A percentile compares a stretch with the other conserved stretches of the same genome.
Conservation (phyloP, 1,140 invertebrate genomes). For the Micrasema longulum region DNA sequence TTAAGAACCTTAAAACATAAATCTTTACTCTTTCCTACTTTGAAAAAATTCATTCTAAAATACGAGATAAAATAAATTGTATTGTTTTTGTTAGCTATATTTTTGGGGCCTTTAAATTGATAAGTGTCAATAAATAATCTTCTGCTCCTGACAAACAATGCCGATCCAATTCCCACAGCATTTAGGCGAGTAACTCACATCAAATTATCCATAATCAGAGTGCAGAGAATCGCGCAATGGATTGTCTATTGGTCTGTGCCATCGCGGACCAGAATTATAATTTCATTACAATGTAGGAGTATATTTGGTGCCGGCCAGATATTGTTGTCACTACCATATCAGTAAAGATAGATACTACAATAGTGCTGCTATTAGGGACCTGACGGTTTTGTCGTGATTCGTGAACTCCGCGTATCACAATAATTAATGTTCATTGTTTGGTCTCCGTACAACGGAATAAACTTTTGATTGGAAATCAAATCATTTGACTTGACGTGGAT, state of each 20-base stretch:
- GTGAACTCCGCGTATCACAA: constrained; percentile 2
- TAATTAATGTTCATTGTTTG: too few relatives aligned
- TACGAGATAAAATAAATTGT: too few relatives aligned
- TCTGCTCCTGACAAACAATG: background rate
- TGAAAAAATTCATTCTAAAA: too few relatives aligned
- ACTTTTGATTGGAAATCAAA: too few relatives aligned
- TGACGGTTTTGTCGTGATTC: constrained; percentile 38
- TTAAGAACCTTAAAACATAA: too few relatives aligned
- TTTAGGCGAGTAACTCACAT: too few relatives aligned
- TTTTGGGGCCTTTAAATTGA: too few relatives aligned
- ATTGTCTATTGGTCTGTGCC: background rate
- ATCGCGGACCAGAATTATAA: constrained; percentile 47
- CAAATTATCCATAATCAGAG: constrained; percentile 34
- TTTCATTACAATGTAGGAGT: too few relatives aligned
- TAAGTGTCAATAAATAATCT: too few relatives aligned
- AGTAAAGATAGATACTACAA: constrained; percentile 32
- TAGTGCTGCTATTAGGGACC: constrained; percentile 24
- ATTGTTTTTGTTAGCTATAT: too few relatives aligned
- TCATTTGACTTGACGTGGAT: too few relatives aligned
- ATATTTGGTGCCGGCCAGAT: constrained; percentile 33
- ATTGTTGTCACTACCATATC: constrained; percentile 51
- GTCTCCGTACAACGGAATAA: background rate
- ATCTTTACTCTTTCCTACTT: too few relatives aligned
- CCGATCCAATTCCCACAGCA: constrained; percentile 13
- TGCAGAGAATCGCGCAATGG: constrained; percentile 9